Evolutionary conservation across 2,113 vertebrate species (phyloP).

Genomic region (Baryphthengus martii): DNA sequence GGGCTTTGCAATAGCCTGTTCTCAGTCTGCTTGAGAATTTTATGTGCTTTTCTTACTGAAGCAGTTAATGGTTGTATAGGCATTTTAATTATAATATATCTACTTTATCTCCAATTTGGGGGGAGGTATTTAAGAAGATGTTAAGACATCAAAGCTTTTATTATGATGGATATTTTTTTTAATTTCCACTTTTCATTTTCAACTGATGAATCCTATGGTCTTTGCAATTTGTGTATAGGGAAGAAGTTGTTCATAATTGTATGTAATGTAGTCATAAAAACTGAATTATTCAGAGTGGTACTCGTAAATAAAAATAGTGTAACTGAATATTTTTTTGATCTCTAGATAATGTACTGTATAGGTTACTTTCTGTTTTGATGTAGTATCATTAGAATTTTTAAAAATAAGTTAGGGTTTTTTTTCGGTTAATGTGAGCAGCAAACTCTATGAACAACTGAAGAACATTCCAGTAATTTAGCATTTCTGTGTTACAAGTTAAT

Average conservation of each 20-base stretch:
- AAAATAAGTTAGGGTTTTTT: background rate
- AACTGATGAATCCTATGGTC: no score
- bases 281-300: background rate
- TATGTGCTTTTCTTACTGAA: background rate
- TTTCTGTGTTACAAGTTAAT: constrained; percentile 49
- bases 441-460: constrained; percentile 23
- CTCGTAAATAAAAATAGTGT: background rate
- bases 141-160: background rate
- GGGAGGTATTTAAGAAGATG: background rate
- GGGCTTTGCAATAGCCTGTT: background rate
- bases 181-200: background rate
- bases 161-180: background rate
- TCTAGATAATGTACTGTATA: background rate
- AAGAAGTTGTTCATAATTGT: no score
- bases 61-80: background rate
- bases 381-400: background rate
- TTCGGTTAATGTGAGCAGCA: background rate
- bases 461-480: background rate
- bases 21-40: background rate
- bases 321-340: background rate
- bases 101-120: background rate
- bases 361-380: background rate
- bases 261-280: no score
- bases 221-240: background rate
- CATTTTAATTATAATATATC: background rate